A percentile compares a stretch with the other conserved stretches of the same genome.
Evolutionary conservation across 1,140 invertebrate genomes (phyloP).

Genomic region (Zelostemma sp.): DNA sequence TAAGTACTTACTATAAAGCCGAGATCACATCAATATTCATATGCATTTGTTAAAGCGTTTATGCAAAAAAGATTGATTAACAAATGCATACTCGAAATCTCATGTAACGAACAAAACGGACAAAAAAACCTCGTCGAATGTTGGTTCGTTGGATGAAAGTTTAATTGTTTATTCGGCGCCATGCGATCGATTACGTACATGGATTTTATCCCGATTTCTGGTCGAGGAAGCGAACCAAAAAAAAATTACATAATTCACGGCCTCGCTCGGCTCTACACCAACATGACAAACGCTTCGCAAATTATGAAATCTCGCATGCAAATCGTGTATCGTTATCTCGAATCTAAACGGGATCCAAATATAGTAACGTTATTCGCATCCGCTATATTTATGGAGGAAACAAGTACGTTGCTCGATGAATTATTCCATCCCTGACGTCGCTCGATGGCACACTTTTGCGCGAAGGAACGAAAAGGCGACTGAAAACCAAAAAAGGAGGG

Average conservation of each 20-base stretch:
- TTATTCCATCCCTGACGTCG: no score
- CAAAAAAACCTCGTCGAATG: slow-evolving; percentile 41
- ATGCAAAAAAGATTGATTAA: slow-evolving; percentile 9
- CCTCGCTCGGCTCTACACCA: slow-evolving; percentile 48
- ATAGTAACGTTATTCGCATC: no score
- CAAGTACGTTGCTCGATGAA: no score
- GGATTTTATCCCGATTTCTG: background rate
- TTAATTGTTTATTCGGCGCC: slow-evolving; percentile 49
- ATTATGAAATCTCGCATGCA: no score
- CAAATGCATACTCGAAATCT: slow-evolving; percentile 26
- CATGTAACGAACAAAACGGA: slow-evolving; percentile 28
- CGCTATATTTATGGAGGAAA: no score
- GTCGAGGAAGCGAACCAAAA: no score
- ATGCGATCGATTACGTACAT: slow-evolving; percentile 35
- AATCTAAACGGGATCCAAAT: no score
- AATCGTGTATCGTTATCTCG: no score
- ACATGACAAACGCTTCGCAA: slow-evolving; percentile 35
- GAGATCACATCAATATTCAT: slow-evolving; percentile 52
- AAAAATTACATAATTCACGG: no score
- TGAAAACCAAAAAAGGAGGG: no score
- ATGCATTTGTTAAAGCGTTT: slow-evolving; percentile 46
- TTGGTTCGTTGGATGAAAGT: slow-evolving; percentile 47
- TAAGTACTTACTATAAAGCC: slow-evolving; percentile 66
- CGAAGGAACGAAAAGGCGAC: slow-evolving; percentile 2
- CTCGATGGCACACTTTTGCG: background rate